These are phyloP conservation scores for Eilema sororculum DNA, from an alignment of 2,888 invertebrate species.

Conservation along the genomic window DNA sequence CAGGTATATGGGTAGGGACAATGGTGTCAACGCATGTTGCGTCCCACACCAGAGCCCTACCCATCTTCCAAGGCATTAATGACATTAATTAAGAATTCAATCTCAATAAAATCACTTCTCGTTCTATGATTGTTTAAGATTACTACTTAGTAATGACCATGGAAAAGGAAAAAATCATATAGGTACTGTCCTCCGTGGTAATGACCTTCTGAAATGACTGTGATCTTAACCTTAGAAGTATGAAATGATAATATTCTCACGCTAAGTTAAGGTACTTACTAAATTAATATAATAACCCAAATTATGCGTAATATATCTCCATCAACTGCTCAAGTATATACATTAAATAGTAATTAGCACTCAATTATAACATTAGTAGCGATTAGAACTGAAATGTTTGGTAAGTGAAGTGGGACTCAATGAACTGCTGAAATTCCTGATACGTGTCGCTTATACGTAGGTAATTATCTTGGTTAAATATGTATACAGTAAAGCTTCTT, in stretches of 20 bases:
- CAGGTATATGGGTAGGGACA: no score
- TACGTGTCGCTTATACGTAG: slow-evolving; percentile 44
- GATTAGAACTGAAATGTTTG: slow-evolving; percentile 58
- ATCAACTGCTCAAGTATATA: slow-evolving; percentile 29
- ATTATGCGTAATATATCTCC: slow-evolving; percentile 28
- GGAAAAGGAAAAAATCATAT: no score
- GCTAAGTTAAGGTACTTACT: neutral
- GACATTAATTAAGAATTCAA: no score
- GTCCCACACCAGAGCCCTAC: no score
- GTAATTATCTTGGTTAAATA: slow-evolving; percentile 41
- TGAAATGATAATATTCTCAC: neutral
- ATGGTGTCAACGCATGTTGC: no score
- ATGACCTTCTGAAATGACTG: neutral
- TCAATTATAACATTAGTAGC: slow-evolving; percentile 61
- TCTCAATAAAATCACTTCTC: no score
- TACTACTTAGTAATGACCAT: no score
- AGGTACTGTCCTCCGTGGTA: no score
- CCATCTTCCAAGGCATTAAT: no score
- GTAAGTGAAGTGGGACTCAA: slow-evolving; percentile 70
- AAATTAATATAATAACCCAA: slow-evolving; percentile 18
- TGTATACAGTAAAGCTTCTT: slow-evolving; percentile 30
- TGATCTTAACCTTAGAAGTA: neutral
- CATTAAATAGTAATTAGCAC: slow-evolving; percentile 58
- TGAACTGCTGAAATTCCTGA: slow-evolving; percentile 66
- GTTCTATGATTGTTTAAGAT: no score